Conservation (phyloP, 2,113 vertebrate species). For the Aphyosemion australe region DNA sequence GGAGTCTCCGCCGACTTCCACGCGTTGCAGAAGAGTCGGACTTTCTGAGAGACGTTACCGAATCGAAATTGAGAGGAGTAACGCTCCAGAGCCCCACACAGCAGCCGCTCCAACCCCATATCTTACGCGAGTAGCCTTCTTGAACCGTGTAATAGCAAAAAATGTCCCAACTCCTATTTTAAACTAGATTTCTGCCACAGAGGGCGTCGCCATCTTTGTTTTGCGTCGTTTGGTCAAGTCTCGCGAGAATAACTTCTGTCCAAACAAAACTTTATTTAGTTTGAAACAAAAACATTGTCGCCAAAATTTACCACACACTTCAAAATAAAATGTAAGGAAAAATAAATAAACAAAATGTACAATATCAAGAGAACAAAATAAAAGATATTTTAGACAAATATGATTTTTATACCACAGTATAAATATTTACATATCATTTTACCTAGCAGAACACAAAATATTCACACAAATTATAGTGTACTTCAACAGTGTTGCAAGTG, state of each 20-base stretch:
- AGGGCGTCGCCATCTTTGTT: conserved; percentile 62
- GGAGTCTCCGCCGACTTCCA: background rate
- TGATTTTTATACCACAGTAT: no score
- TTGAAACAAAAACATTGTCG: no score
- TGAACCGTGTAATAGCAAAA: fast-evolving
- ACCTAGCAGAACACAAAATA: no score
- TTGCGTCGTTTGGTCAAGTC: background rate
- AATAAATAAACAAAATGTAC: no score
- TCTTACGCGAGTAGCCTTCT: fast-evolving
- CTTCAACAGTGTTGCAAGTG: no score
- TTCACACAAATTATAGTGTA: no score
- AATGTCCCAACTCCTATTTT: background rate
- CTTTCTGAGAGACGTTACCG: background rate
- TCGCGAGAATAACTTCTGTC: conserved; percentile 6
- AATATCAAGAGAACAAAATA: no score
- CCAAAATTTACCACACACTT: no score
- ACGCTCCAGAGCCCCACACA: conserved; percentile 19
- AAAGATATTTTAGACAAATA: no score
- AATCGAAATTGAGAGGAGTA: conserved; percentile 28
- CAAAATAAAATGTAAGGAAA: no score
- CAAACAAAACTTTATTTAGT: background rate
- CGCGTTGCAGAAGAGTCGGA: background rate
- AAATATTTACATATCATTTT: no score
- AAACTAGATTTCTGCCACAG: fast-evolving
- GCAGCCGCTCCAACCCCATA: conserved; percentile 54